Evolutionary conservation across 1,140 invertebrate genomes (phyloP).

Genomic region (Fopius arisanus): DNA sequence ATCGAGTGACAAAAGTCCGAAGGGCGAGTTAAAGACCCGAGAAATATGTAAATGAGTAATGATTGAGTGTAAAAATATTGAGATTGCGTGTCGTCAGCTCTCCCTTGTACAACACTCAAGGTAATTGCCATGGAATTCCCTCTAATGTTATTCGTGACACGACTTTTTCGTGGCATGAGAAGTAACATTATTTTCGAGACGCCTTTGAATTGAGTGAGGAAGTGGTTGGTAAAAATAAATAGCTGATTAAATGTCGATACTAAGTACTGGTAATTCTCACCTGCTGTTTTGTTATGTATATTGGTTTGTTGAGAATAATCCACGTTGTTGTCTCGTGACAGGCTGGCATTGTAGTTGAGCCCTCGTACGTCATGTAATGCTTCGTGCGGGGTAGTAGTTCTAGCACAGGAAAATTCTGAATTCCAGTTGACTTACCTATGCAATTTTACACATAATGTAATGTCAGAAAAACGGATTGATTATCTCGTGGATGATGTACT

Average conservation of each 20-base stretch:
- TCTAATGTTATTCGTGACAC: conserved; percentile 5
- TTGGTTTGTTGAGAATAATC: conserved; percentile 95
- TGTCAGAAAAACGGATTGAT: conserved; percentile 44
- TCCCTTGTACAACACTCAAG: neutral
- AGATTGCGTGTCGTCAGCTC: neutral
- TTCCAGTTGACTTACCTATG: conserved; percentile 79
- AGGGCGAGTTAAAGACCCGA: too few relatives aligned
- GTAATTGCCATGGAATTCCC: conserved; percentile 1
- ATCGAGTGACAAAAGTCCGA: neutral
- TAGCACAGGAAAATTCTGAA: conserved; percentile 82
- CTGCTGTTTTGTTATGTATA: conserved; percentile 95
- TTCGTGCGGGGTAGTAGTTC: conserved; percentile 90
- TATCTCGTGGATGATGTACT: conserved; percentile 41
- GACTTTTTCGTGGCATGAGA: neutral
- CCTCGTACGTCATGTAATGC: conserved; percentile 97
- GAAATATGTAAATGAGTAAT: neutral
- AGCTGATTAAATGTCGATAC: conserved; percentile 23
- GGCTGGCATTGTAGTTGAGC: conserved; percentile 92
- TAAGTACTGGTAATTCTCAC: conserved; percentile 65
- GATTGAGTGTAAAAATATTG: conserved; percentile 3
- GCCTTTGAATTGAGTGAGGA: neutral
- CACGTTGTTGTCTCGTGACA: conserved; percentile 94
- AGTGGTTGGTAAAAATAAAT: neutral
- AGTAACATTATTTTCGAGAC: neutral
- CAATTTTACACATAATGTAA: conserved; percentile 44